phyloP scores from a whole-genome alignment of 2,797 vertebrate genomes.

The Betta splendens region DNA sequence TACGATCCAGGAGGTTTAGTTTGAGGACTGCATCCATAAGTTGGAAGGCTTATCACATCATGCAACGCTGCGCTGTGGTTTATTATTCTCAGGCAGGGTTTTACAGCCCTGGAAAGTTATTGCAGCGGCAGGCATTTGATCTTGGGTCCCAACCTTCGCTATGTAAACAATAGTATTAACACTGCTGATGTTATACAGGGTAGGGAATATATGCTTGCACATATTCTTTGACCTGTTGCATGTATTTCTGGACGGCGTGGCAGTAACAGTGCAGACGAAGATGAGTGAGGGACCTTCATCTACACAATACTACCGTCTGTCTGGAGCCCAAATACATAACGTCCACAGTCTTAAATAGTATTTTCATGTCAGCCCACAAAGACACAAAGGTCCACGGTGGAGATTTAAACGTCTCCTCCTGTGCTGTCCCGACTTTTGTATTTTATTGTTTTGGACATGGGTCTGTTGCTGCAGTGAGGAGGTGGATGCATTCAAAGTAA shows the following conservation, averaged over 20 bases:
- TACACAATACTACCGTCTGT: background rate
- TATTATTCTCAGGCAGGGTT: constrained; percentile 13
- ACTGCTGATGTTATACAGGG: background rate
- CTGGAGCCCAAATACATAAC: constrained; percentile 2
- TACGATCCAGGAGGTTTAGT: constrained; percentile 38
- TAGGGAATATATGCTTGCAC: background rate
- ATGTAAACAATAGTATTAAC: constrained; percentile 32
- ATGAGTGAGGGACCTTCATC: background rate
- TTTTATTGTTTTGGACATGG: constrained; percentile 41
- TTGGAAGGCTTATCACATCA: constrained; percentile 55
- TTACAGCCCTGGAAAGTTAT: constrained; percentile 19
- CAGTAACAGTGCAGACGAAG: background rate
- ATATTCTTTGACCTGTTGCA: background rate
- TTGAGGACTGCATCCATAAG: constrained; percentile 37
- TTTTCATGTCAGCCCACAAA: background rate
- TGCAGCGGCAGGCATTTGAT: constrained; percentile 26
- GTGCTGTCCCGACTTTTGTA: constrained; percentile 1
- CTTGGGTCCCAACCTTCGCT: constrained; percentile 9
- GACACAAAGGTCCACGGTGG: background rate
- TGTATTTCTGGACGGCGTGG: background rate
- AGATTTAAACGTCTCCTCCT: constrained; percentile 21
- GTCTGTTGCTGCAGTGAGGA: constrained; percentile 23
- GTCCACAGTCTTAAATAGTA: constrained; percentile 6
- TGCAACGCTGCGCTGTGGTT: constrained; percentile 23
- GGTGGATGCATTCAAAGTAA: constrained; percentile 35